A percentile compares a stretch with the other conserved stretches of the same genome.
Evolutionary conservation across 1,140 invertebrate species (phyloP).

Genomic region (Leptinotarsa texana): DNA sequence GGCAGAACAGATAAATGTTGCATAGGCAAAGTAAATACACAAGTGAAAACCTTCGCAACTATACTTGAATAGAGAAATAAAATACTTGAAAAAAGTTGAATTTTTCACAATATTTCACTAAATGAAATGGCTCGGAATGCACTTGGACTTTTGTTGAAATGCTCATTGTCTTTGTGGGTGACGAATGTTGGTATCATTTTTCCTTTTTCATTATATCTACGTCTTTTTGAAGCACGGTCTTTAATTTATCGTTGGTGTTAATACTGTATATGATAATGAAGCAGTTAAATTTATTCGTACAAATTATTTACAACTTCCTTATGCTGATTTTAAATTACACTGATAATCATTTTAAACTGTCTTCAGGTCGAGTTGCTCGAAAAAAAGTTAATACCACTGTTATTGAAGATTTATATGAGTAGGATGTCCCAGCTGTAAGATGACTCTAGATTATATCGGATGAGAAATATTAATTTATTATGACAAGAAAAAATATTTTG

Average conservation of each 20-base stretch:
- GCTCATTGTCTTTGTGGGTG: background rate
- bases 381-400: background rate
- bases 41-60: too few relatives aligned
- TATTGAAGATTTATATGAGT: too few relatives aligned
- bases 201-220: background rate
- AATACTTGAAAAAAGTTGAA: background rate
- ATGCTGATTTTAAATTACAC: background rate
- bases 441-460: too few relatives aligned
- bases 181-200: background rate
- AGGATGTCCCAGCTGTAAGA: too few relatives aligned
- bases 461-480: too few relatives aligned
- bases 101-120: background rate
- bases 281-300: conserved; percentile 17
- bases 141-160: background rate
- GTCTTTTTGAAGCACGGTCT: background rate
- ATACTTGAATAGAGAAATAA: too few relatives aligned
- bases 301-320: conserved; percentile 18
- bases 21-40: too few relatives aligned
- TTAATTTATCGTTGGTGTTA: conserved; percentile 5
- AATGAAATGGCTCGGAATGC: background rate
- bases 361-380: background rate
- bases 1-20: too few relatives aligned
- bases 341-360: background rate
- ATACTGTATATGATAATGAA: conserved; percentile 6
- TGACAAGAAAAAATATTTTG: too few relatives aligned